A percentile compares a stretch with the other conserved stretches of the same genome.
phyloP scores from a whole-genome alignment of 2,888 invertebrate genomes.

The Balanococcus diminutus region DNA sequence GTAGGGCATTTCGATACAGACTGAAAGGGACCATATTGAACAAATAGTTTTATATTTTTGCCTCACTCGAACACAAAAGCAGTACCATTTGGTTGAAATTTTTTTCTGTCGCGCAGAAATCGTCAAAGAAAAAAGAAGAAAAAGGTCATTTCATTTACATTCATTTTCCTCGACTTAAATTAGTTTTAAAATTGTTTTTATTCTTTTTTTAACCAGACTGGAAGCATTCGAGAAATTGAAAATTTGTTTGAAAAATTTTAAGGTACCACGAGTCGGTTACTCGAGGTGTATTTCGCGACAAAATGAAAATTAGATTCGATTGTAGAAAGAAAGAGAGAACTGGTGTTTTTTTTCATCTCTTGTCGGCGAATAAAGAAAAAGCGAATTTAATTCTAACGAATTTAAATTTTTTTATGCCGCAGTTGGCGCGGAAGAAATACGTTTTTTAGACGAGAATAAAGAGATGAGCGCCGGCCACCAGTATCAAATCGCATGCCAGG shows the following conservation, averaged over 20 bases:
- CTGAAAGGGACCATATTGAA: too few species aligned
- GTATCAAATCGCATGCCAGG: constrained; percentile 74
- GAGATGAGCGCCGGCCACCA: constrained; percentile 74
- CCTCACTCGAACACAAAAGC: too few species aligned
- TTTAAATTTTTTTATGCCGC: too few species aligned
- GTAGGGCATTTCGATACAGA: too few species aligned
- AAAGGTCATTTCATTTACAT: background rate
- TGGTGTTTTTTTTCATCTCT: background rate
- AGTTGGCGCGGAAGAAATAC: constrained; percentile 76
- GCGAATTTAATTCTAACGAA: constrained; percentile 3
- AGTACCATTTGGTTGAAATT: background rate
- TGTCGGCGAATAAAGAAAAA: too few species aligned
- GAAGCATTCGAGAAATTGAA: constrained; percentile 13
- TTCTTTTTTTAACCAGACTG: background rate
- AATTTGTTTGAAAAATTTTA: constrained; percentile 22
- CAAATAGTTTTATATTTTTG: too few species aligned
- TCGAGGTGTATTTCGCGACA: background rate
- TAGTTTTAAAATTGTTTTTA: constrained; percentile 10
- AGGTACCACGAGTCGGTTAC: background rate
- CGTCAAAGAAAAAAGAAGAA: background rate
- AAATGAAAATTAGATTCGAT: background rate
- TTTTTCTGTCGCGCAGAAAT: background rate
- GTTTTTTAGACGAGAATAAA: constrained; percentile 71
- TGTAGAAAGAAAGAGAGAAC: background rate
- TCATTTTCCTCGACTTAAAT: background rate